phyloP scores from a whole-genome alignment of 2,113 vertebrate species.

The Salvelinus sp. region DNA sequence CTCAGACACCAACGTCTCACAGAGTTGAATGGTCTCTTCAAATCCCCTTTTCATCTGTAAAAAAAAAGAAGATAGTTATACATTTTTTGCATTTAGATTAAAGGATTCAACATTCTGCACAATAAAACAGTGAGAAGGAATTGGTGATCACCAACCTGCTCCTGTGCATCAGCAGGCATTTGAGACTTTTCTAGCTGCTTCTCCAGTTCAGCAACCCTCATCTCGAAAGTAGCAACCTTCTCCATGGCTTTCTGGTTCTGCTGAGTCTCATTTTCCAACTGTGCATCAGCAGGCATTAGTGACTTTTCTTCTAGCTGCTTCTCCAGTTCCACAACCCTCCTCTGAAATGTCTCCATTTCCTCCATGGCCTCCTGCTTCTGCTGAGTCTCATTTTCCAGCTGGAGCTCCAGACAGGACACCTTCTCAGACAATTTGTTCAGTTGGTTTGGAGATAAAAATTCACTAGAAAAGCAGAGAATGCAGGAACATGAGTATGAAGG shows the following conservation, averaged over 20 bases:
- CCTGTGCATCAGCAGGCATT: slow-evolving; percentile 10
- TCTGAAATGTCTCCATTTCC: slow-evolving; percentile 36
- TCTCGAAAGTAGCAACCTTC: slow-evolving; percentile 34
- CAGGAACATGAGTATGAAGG: neutral
- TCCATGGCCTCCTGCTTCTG: slow-evolving; percentile 46
- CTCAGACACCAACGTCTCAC: slow-evolving; percentile 78
- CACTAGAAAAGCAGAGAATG: slow-evolving; percentile 20
- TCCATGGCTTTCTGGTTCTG: slow-evolving; percentile 36
- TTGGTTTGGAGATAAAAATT: slow-evolving; percentile 17
- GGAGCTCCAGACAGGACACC: slow-evolving; percentile 40
- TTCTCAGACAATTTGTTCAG: no score
- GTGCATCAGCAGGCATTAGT: neutral
- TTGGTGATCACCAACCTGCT: no score
- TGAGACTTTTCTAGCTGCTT: slow-evolving; percentile 54
- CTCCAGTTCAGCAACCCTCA: slow-evolving; percentile 43
- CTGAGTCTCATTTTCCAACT: slow-evolving; percentile 54
- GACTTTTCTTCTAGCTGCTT: slow-evolving; percentile 38
- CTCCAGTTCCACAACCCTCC: slow-evolving; percentile 43
- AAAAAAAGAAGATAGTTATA: slow-evolving; percentile 11
- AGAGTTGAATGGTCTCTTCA: slow-evolving; percentile 79
- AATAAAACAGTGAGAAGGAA: neutral
- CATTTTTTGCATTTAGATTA: neutral
- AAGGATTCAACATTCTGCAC: neutral
- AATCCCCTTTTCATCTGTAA: slow-evolving; percentile 71
- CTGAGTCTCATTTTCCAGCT: slow-evolving; percentile 53